A percentile compares a stretch with the other conserved stretches of the same genome.
phyloP scores from a whole-genome alignment of 2,888 invertebrate genomes.

The Icerya purchasi region DNA sequence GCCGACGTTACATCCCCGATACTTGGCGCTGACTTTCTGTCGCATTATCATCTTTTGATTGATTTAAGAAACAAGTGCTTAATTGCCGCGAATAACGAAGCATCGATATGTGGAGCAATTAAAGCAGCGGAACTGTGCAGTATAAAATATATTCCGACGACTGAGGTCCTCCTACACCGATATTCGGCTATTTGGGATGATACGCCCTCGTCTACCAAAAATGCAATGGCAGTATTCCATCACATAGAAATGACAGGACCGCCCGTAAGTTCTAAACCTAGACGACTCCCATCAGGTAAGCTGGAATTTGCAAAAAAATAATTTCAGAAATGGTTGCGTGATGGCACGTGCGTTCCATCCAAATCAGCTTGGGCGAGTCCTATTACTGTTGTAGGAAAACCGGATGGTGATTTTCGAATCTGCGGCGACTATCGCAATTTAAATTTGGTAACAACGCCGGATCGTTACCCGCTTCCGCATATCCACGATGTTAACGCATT shows the following conservation, averaged over 20 bases:
- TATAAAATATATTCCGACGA: too few relatives aligned
- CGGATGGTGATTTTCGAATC: neutral
- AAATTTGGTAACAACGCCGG: slow-evolving; percentile 3
- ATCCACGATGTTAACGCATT: slow-evolving; percentile 12
- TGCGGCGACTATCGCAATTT: slow-evolving; percentile 10
- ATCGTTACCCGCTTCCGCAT: slow-evolving; percentile 9
- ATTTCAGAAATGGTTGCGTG: neutral
- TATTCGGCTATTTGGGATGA: too few relatives aligned
- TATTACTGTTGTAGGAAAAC: too few relatives aligned
- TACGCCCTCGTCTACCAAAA: too few relatives aligned
- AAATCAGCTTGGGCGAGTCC: slow-evolving; percentile 5
- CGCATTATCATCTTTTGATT: slow-evolving; percentile 3
- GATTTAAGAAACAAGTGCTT: neutral
- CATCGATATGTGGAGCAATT: too few relatives aligned
- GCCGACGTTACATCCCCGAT: slow-evolving; percentile 9
- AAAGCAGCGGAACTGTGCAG: too few relatives aligned
- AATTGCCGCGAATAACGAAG: neutral
- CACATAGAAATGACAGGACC: slow-evolving; percentile 2
- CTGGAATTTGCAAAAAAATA: neutral
- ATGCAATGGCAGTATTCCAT: neutral
- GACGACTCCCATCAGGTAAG: neutral
- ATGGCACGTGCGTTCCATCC: neutral
- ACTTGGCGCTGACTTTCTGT: slow-evolving; percentile 11
- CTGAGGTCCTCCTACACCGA: too few relatives aligned
- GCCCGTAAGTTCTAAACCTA: neutral